phyloP scores from a whole-genome alignment of 2,888 invertebrate species.

The Empis livida region DNA sequence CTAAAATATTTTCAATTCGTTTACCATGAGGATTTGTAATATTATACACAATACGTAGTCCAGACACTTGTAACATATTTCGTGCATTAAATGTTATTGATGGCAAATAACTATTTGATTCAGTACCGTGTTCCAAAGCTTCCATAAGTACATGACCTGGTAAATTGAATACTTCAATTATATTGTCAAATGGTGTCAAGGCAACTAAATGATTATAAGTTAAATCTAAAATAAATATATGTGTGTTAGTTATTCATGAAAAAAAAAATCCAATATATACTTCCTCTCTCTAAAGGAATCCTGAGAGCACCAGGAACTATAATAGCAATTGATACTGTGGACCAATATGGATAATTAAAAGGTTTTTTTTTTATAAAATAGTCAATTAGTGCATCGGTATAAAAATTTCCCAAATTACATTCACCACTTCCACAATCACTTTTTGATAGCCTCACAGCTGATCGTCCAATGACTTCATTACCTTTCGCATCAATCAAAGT shows the following conservation, averaged over 20 bases:
- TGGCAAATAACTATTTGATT: neutral
- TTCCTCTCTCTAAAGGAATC: conserved; percentile 49
- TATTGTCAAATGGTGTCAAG: conserved; percentile 65
- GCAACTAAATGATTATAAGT: conserved; percentile 56
- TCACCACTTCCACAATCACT: conserved; percentile 45
- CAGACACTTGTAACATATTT: conserved; percentile 43
- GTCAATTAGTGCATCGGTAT: conserved; percentile 57
- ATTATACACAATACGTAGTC: conserved; percentile 41
- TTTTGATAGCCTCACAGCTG: conserved; percentile 43
- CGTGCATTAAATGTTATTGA: conserved; percentile 18
- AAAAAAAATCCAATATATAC: conserved; percentile 27
- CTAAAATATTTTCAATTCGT: conserved; percentile 42
- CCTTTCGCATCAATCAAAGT: conserved; percentile 42
- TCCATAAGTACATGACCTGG: conserved; percentile 49
- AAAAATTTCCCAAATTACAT: conserved; percentile 61
- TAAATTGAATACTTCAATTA: conserved; percentile 55
- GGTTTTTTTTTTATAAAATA: conserved; percentile 28
- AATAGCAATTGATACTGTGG: conserved; percentile 51
- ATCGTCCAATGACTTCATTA: conserved; percentile 43
- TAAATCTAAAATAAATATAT: conserved; percentile 40
- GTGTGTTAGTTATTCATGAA: neutral
- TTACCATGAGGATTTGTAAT: conserved; percentile 42
- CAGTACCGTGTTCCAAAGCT: conserved; percentile 46
- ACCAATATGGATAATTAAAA: conserved; percentile 42
- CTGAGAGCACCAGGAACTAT: conserved; percentile 59